Base-by-base conservation (phyloP, 2,888 invertebrate species). In the Cecidostiba fungosa region DNA sequence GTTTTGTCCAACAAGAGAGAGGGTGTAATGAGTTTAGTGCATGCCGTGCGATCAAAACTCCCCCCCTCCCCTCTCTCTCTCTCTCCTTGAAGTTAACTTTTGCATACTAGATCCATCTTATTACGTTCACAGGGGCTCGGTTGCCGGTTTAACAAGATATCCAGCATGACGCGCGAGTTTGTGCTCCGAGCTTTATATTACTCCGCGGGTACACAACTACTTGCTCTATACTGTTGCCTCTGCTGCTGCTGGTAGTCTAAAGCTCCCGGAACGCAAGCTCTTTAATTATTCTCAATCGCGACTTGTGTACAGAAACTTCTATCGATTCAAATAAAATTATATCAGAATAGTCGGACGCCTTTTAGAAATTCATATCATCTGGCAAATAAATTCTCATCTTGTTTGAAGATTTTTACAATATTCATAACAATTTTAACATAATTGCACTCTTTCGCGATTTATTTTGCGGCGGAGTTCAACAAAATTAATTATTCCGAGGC, bases 261-360 rank as follows among this genome's bases (percentile, higher is more conserved):
- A n/a, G 43, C 39, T n/a, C 16, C 19, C 29, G 66, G 70, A 36
- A 39, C 54, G 72, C 43, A n/a, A 39, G 43, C 50, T 77, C 83
- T 59, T 83, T 83, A 77, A 83, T 83, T 77, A 83, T 83, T 77
- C 70, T 77, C 59, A 50, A 83, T 59, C 50, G 83, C 19, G 70
- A 69, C 19, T 74, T 77, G 69, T 59, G 47, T 54, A 83, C 29
- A 74, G 77, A n/a, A 74, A 70, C 43, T 77, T 77, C 43, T 19
- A 29, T 39, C n/a, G 12, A 74, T 74, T 82, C 66, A 82, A 82
- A 82, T 82, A 29, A 82, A 74, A 43, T 74, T 83, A 77, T 83
- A 77, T 83, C 43, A n/a, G 43, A n/a, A 59, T 0, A 39, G n/a
- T 12, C 1, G 43, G 43, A 0, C 43, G 43, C 3, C 43, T 43